Conservation (phyloP, 2,113 vertebrate species). For the Spermophilus dauricus region DNA sequence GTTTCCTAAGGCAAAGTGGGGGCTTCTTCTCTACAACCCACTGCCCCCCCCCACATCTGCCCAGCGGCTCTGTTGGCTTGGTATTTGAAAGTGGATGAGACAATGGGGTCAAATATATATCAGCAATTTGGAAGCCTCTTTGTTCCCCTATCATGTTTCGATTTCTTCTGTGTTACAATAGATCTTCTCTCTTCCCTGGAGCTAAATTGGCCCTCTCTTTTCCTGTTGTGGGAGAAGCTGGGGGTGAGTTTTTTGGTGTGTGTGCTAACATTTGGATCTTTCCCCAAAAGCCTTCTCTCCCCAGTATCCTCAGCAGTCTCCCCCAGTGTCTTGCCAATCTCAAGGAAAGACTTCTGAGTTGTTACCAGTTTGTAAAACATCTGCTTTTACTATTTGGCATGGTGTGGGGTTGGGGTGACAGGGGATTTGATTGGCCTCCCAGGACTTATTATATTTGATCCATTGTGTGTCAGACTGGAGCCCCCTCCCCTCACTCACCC, state of each 20-base stretch:
- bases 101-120: conserved; percentile 85
- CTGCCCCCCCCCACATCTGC: neutral
- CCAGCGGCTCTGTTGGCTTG: conserved; percentile 77
- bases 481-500: conserved; percentile 72
- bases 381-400: conserved; percentile 91
- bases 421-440: conserved; percentile 85
- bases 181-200: conserved; percentile 84
- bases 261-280: conserved; percentile 82
- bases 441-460: conserved; percentile 89
- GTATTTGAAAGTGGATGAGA: conserved; percentile 85
- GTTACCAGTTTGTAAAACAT: conserved; percentile 88
- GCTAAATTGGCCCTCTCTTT: conserved; percentile 84
- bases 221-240: conserved; percentile 78
- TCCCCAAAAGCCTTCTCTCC: conserved; percentile 79
- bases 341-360: conserved; percentile 83
- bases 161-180: conserved; percentile 86
- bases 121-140: conserved; percentile 81
- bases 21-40: conserved; percentile 36
- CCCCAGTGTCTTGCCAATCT: conserved; percentile 69
- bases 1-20: conserved; percentile 66
- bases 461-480: conserved; percentile 85
- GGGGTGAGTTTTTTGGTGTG: conserved; percentile 76
- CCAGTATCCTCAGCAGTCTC: conserved; percentile 74
- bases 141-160: conserved; percentile 77
- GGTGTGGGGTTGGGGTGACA: conserved; percentile 83